phyloP scores from a whole-genome alignment of 2,797 vertebrate species.

The Masticophis lateralis region DNA sequence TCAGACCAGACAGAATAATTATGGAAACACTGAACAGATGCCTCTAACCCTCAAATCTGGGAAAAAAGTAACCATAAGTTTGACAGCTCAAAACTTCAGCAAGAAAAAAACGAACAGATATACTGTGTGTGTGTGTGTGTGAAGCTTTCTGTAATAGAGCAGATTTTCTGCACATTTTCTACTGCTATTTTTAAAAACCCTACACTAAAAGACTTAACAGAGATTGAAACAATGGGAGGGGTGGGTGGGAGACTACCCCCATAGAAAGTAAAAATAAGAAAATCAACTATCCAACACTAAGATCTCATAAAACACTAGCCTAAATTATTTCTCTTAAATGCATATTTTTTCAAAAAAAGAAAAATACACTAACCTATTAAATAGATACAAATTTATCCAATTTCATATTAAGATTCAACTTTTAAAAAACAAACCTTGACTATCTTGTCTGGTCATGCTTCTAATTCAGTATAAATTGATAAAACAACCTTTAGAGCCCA shows the following conservation, averaged over 20 bases:
- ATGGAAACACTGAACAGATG: neutral
- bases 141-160: neutral
- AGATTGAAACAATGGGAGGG: neutral
- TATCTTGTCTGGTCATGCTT: neutral
- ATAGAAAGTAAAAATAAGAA: neutral
- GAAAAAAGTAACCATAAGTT: neutral
- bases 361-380: neutral
- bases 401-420: neutral
- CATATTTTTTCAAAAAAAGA: neutral
- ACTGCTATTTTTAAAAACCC: neutral
- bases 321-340: neutral
- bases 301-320: neutral
- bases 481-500: neutral
- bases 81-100: neutral
- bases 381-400: neutral
- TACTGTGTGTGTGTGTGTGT: neutral
- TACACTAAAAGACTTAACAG: neutral
- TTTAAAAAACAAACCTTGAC: neutral
- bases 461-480: neutral
- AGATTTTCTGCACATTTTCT: neutral
- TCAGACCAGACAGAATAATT: neutral
- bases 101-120: neutral
- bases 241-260: neutral
- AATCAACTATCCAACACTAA: neutral
- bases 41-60: neutral